Evolutionary conservation across 2,797 vertebrate species (phyloP), one percentile per base, ranked within the genome.

Genomic region (Liparis tanakae): DNA sequence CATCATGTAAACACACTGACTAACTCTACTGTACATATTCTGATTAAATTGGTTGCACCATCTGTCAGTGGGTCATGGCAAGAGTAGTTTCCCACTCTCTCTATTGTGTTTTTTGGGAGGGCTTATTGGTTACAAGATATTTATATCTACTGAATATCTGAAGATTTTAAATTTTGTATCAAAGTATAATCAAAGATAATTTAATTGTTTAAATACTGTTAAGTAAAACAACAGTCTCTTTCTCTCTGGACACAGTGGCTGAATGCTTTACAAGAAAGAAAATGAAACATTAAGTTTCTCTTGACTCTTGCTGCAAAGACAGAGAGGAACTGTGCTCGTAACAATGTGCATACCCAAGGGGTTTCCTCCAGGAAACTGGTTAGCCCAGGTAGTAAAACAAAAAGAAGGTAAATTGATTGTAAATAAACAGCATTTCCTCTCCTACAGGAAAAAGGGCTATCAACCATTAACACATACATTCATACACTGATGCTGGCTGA

Each of bases 281-380:
- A 50, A 20, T 4, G n/a, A 46, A 48, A 48, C 7, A 48, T 1
- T 2, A 20, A 20, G 18, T 20, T 46, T 15, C 13, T 8, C 22
- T 20, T 3, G 20, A 41, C 20, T 72, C 34, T 58, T 62, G 63
- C 68, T 62, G 57, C 4, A 15, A n/a, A 66, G 37, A 61, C 36
- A 37, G 46, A 30, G 14, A 46, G 17, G 46, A 67, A 63, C 22
- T 63, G 34, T 22, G 68, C 15, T 6, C 37, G n/a, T 4, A 46
- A 22, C 39, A 34, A 17, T 20, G 0, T 61, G 74, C 22, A 0
- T 15, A 57, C 54, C 36, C 25, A 25, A 33, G 4, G 4, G 15
- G 18, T 0, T 58, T 58, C 18, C 56, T 34, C 18, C 0, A 54
- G 60, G 30, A 70, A 54, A 60, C 25, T 57, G 43, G 66, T 57